Conservation (phyloP, 2,888 invertebrate genomes). For the Dicranocentrus wangi region DNA sequence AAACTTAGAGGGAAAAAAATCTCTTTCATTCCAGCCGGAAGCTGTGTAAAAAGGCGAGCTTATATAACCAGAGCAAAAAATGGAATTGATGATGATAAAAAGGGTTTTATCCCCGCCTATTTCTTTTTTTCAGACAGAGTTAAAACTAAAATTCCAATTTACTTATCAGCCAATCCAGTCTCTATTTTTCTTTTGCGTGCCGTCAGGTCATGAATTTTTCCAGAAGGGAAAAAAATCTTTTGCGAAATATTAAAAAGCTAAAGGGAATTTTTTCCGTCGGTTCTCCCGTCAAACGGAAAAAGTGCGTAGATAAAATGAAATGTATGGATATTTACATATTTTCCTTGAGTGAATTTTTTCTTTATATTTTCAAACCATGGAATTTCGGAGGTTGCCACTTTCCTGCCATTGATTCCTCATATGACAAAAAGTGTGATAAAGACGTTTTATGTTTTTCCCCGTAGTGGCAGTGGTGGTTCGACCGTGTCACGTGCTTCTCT, state of each 20-base stretch:
- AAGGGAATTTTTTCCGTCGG: neutral
- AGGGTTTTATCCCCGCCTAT: constrained; percentile 20
- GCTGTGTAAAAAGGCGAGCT: constrained; percentile 38
- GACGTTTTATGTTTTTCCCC: constrained; percentile 13
- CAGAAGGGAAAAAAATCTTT: constrained; percentile 9
- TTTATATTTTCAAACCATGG: too few species aligned
- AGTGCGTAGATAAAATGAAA: constrained; percentile 10
- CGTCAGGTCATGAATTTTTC: constrained; percentile 39
- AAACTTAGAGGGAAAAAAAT: constrained; percentile 18
- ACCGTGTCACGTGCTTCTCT: constrained; percentile 1
- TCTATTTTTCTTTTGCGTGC: constrained; percentile 59
- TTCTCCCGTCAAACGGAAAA: constrained; percentile 1
- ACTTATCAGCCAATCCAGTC: constrained; percentile 33
- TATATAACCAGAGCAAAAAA: constrained; percentile 15
- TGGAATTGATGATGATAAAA: constrained; percentile 46
- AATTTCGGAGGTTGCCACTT: too few species aligned
- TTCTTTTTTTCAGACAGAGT: neutral
- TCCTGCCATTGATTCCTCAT: constrained; percentile 36
- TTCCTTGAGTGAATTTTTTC: constrained; percentile 18
- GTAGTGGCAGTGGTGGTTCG: neutral
- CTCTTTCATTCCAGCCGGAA: constrained; percentile 35
- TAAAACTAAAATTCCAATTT: constrained; percentile 53
- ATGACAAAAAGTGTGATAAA: constrained; percentile 42
- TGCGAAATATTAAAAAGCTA: neutral
- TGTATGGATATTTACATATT: neutral